A percentile compares a stretch with the other conserved stretches of the same genome.
Evolutionary conservation across 2,888 invertebrate genomes (phyloP).

Genomic region (Drosophila antonietae): DNA sequence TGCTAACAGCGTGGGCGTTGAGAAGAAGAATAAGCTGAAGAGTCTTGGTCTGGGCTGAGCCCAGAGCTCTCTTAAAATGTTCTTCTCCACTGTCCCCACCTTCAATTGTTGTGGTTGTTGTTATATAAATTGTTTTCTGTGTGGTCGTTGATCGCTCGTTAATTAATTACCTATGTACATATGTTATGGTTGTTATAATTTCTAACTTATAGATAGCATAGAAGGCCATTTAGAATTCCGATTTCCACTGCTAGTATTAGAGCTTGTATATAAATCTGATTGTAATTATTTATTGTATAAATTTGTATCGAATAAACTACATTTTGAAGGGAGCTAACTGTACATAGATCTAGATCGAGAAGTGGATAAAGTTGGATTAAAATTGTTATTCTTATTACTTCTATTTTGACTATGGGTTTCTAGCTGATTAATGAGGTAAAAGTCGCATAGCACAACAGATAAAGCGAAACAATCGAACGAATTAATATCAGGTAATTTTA

Average conservation of each 20-base stretch:
- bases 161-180: constrained; percentile 12
- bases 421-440: background rate
- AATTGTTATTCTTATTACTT: too few species aligned
- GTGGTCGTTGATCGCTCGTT: background rate
- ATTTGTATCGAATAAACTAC: constrained; percentile 8
- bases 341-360: background rate
- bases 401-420: background rate
- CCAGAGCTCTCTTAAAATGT: background rate
- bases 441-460: too few species aligned
- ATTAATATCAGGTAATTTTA: too few species aligned
- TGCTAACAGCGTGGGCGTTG: constrained; percentile 79
- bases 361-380: background rate
- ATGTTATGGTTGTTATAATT: constrained; percentile 6
- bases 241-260: background rate
- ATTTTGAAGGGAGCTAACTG: constrained; percentile 3
- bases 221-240: background rate
- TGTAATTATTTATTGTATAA: constrained; percentile 5
- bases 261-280: constrained; percentile 7
- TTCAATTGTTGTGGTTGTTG: background rate
- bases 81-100: background rate
- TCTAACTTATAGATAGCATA: constrained; percentile 7
- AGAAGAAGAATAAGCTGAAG: constrained; percentile 77
- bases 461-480: too few species aligned
- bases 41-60: constrained; percentile 63
- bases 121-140: constrained; percentile 1